phyloP scores from a whole-genome alignment of 2,797 vertebrate genomes.

The Miichthys miiuy region DNA sequence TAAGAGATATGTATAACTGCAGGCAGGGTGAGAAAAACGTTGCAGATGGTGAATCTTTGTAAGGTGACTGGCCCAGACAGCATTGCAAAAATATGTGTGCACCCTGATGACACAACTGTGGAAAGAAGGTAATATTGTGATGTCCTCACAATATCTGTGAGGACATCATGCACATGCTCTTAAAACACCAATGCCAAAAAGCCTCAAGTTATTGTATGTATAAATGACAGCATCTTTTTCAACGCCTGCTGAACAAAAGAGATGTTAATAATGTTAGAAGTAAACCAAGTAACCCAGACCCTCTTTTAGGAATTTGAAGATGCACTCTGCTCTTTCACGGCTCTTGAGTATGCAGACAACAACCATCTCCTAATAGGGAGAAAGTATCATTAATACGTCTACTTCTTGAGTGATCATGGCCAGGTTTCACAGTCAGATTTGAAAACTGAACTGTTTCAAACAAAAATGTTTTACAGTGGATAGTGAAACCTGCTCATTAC shows the following conservation, averaged over 20 bases:
- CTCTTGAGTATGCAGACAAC: background rate
- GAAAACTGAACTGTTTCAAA: background rate
- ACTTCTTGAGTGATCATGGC: background rate
- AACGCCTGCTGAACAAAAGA: background rate
- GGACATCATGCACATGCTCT: background rate
- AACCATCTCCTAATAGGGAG: background rate
- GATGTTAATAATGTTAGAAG: background rate
- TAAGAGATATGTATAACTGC: background rate
- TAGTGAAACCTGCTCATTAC: constrained; percentile 11
- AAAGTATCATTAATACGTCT: background rate
- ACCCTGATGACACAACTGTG: background rate
- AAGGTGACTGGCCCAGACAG: background rate
- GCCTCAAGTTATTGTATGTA: background rate
- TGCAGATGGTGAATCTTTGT: background rate
- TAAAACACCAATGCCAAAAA: background rate
- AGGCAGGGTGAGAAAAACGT: background rate
- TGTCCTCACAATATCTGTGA: background rate
- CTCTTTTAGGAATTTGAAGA: too few species aligned
- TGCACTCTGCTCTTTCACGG: too few species aligned
- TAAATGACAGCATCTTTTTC: background rate
- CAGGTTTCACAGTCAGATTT: constrained; percentile 9
- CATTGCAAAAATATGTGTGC: background rate
- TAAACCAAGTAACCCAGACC: background rate
- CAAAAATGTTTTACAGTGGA: background rate
- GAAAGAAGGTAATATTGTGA: too few species aligned